Evolutionary conservation across 2,888 invertebrate genomes (phyloP), one percentile per base, ranked within the genome.

Genomic region (Nymphalis c-album): DNA sequence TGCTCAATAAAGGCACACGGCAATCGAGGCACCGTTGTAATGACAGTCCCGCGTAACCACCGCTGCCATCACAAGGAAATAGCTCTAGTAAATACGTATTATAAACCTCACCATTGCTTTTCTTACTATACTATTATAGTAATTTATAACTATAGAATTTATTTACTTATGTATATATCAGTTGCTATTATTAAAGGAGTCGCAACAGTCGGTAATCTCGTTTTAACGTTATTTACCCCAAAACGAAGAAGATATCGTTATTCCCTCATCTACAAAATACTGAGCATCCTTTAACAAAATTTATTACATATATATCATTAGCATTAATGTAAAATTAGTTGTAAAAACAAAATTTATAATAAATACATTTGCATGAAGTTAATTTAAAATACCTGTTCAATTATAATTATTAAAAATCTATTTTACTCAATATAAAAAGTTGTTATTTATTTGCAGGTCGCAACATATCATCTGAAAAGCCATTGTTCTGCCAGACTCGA

Each of bases 401-500:
- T 2, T 40, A 13, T 10, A 40, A 13, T 13, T 13, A 40, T 13
- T 13, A 13, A 13, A 13, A 13, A 10, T 40, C 2, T 4, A 13
- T 40, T 13, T 40, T 40, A 13, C 13, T 18, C 51, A 59, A 63
- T 17, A 50, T 51, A 60, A 69, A 45, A 45, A 35, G 26, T 50
- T 48, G 22, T 65, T 67, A 63, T 74, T 80, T 82, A 74, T 83
- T 81, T 70, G 50, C 90, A 92, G 92, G 91, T 76, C 86, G 87
- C 47, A 86, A 87, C 70, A 80, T 84, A 72, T 85, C 86, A 51
- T 74, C 80, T 47, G 88, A 88, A 69, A 80, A 85, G 50, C 85
- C 91, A 22, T 75, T 94, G 26, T 94, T 85, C 79, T 94, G 94
- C 78, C 94, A 94, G 82, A 92, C 93, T 26, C 87, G 92, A 61